Evolutionary conservation across 2,888 invertebrate genomes (phyloP), one percentile per base, ranked within the genome.

Genomic region (Chloromyia formosa): DNA sequence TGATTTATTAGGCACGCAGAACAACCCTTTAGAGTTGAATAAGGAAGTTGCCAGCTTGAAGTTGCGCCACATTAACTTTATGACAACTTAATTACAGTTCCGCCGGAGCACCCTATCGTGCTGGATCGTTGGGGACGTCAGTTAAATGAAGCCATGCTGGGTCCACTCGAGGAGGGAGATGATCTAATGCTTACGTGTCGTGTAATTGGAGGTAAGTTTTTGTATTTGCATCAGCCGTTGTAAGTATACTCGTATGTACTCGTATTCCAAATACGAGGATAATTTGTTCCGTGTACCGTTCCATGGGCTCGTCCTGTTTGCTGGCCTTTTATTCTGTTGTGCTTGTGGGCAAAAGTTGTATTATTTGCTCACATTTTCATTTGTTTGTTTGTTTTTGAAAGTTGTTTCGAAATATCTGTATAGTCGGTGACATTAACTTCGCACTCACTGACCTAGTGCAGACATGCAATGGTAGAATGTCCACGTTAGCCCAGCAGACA

Each of bases 51-150:
- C 53, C 68, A 53, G 62, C 62, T 62, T 49, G 66, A 45, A 66
- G 49, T 45, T 66, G 66, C 66, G 66, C 58, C 71, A 71, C 71
- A 71, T 71, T 71, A 71, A 71, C 71, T 71, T 71, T 71, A 71
- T 71, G 71, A 71, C 71, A 71, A 71, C 71, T 71, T 76, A 60
- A 69, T 73, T 73, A 3, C 90, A 94, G 94, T 94, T 80, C 93
- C 93, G 68, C 94, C 94, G 0, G 93, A 93, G 82, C 90, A 90
- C 81, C 93, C 93, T 20, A 90, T 91, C 78, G 92, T 94, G 80
- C 88, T 93, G 80, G 93, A 94, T 85, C 89, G 91, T 76, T 91
- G 90, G 89, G 93, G 93, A 35, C 89, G 91, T 78, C 89, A 91
- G 82, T 88, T 93, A 82, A 93, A 93, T 84, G 88, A 88, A 78